Base-by-base conservation (phyloP, 2,113 vertebrate species). In the Thamnophis sirtalis region DNA sequence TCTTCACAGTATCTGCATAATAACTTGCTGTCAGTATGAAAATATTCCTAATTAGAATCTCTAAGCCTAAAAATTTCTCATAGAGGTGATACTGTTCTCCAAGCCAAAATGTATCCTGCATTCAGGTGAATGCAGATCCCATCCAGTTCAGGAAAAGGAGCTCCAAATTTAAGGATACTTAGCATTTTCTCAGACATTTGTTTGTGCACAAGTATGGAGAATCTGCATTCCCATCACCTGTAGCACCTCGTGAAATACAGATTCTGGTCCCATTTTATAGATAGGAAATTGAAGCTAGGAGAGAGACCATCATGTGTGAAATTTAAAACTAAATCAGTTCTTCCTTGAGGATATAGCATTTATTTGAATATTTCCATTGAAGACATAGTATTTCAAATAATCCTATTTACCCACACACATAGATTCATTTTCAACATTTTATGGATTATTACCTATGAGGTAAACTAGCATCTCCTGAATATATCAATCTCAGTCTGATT, bases 21-120 rank as follows among this genome's bases (percentile, higher is more conserved):
- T 92, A 92, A 94, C 91, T 90, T 89, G 2, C 92, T 94, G 89
- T 9, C 88, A 89, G 17, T 73, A 87, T 93, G 91, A 43, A 63
- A 84, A 13, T 60, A 54, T 0, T 48, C 89, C 43, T 50, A 48
- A 49, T 92, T 26, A 68, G 93, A 53, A 19, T 63, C 56, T 90
- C 80, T 33, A 13, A 1, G 9, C n/a, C 0, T 0, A 68, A 22
- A 68, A 15, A 48, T 84, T 92, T 28, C 26, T 33, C 43, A 7
- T 38, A 24, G 19, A 17, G 13, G 50, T n/a, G 28, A n/a, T 86
- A 48, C 3, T 86, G 26, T 28, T 86, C 50, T 86, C 50, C 26
- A 19, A 51, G 84, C 86, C 19, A 56, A 89, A 84, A 56, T 84
- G 26, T 24, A 85, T 6, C 53, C 43, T 28, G 26, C 24, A 54